Percentiles rank a stretch among this genome's conserved stretches.
Conservation (phyloP, 37 sponge, comb jelly and placozoan genomes). For the Haliclona indistincta region DNA sequence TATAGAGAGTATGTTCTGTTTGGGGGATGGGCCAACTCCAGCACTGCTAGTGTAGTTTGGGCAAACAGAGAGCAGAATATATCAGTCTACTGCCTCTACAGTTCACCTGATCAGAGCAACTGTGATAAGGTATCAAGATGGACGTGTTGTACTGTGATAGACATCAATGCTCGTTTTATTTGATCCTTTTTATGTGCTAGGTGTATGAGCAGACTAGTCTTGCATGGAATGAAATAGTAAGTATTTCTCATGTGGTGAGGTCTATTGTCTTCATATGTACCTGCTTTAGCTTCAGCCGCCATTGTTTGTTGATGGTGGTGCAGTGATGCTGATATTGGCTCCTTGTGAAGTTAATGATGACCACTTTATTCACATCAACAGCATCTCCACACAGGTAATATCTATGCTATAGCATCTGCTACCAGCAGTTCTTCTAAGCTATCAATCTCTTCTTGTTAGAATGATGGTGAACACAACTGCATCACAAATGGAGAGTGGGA, state of each 20-base stretch:
- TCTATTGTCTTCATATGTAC: neutral
- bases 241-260: too few relatives aligned
- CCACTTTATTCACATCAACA: slow-evolving; percentile 34
- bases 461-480: neutral
- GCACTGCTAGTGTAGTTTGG: slow-evolving; percentile 40
- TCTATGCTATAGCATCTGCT: neutral
- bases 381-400: neutral
- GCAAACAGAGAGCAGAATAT: slow-evolving; percentile 46
- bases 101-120: neutral
- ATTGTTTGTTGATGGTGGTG: neutral
- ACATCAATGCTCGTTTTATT: too few relatives aligned
- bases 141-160: neutral
- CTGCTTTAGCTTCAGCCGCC: slow-evolving; percentile 2
- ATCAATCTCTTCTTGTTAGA: neutral
- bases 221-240: slow-evolving; percentile 18
- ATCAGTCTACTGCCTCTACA: slow-evolving; percentile 37
- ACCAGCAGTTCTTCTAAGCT: neutral
- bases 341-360: slow-evolving; percentile 13
- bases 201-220: slow-evolving; percentile 9
- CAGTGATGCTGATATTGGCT: slow-evolving; percentile 1
- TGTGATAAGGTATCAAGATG: neutral
- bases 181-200: neutral
- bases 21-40: slow-evolving; percentile 51
- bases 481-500: slow-evolving; percentile 48
- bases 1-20: slow-evolving; percentile 50